phyloP scores from a whole-genome alignment of 1,140 invertebrate genomes.

The Hylaeus volcanicus region DNA sequence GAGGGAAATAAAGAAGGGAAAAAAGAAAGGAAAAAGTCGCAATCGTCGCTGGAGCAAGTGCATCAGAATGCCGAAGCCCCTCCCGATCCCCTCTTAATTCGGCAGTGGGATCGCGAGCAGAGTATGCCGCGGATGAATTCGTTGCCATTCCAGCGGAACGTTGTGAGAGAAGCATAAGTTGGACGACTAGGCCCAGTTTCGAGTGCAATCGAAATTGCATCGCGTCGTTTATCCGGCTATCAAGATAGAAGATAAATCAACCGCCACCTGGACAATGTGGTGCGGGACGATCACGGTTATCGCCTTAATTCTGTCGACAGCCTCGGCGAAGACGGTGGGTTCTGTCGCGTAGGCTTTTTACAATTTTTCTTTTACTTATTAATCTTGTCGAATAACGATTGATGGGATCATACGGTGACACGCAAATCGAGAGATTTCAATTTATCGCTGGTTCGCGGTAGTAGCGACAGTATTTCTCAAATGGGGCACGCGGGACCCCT shows the following conservation, averaged over 20 bases:
- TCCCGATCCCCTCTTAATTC: conserved; percentile 54
- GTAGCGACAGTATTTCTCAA: no score
- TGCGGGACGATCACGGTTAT: conserved; percentile 39
- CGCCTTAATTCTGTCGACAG: conserved; percentile 25
- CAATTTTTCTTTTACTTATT: neutral
- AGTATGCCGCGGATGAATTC: conserved; percentile 62
- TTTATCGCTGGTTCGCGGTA: conserved; percentile 1
- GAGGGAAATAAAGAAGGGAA: neutral
- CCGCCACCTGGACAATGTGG: conserved; percentile 53
- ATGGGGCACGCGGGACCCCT: no score
- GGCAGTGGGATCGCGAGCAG: conserved; percentile 31
- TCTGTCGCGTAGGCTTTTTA: neutral
- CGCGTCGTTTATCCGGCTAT: neutral
- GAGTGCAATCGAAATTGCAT: conserved; percentile 23
- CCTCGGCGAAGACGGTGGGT: conserved; percentile 47
- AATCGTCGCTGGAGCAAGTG: conserved; percentile 9
- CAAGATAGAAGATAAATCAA: conserved; percentile 10
- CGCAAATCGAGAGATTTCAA: neutral
- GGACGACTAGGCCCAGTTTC: conserved; percentile 34
- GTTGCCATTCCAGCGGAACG: conserved; percentile 63
- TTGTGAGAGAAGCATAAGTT: conserved; percentile 60
- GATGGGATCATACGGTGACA: neutral
- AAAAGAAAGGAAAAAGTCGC: neutral
- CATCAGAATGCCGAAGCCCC: conserved; percentile 33
- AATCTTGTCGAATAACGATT: no score